Conservation (phyloP, 2,888 invertebrate genomes). For the Abscondita cerata region DNA sequence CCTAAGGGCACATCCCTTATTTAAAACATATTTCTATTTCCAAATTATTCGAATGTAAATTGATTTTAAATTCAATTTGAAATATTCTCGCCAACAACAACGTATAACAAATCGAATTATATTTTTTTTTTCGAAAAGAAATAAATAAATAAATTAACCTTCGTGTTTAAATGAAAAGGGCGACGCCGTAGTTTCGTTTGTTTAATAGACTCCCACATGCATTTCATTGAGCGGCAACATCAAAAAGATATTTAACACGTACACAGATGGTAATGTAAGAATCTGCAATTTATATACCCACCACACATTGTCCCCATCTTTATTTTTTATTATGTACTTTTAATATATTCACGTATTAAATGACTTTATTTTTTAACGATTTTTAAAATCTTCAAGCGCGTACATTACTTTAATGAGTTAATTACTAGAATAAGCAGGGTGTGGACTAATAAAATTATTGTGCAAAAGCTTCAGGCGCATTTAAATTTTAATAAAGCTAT, state of each 20-base stretch:
- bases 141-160: constrained; percentile 18
- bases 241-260: constrained; percentile 36
- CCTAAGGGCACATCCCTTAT: constrained; percentile 50
- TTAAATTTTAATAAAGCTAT: too few relatives aligned
- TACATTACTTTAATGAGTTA: too few relatives aligned
- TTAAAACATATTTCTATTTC: constrained; percentile 55
- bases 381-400: too few relatives aligned
- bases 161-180: constrained; percentile 32
- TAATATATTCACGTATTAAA: neutral
- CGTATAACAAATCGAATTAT: neutral
- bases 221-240: constrained; percentile 37
- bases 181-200: constrained; percentile 22
- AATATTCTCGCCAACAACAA: neutral
- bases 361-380: too few relatives aligned
- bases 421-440: too few relatives aligned
- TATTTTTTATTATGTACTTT: constrained; percentile 11
- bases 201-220: constrained; percentile 29
- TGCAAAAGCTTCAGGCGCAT: too few relatives aligned
- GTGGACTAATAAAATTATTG: too few relatives aligned
- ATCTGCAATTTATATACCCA: constrained; percentile 41
- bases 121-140: neutral
- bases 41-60: constrained; percentile 18
- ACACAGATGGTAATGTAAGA: constrained; percentile 40
- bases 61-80: constrained; percentile 16
- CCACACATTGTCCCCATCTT: constrained; percentile 27